Evolutionary conservation across 2,888 invertebrate genomes (phyloP).

Genomic region (Camponotus fellah): DNA sequence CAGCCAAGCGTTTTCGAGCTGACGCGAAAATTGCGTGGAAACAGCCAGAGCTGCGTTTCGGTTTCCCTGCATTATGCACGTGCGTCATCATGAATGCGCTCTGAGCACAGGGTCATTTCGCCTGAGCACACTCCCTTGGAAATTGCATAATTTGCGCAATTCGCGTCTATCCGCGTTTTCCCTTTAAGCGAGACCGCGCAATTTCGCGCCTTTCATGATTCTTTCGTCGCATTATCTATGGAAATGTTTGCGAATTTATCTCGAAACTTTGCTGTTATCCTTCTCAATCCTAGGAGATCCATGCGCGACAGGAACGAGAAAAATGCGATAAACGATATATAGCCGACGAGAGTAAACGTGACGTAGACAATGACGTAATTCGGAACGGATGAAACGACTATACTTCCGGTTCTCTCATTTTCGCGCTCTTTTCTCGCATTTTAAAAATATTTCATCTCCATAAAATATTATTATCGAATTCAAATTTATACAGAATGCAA

Average conservation of each 20-base stretch:
- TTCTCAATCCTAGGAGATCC: not conserved
- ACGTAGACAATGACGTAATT: not conserved
- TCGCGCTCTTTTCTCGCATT: too few relatives aligned
- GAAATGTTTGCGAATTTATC: not conserved
- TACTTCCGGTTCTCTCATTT: not conserved
- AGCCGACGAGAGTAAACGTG: not conserved
- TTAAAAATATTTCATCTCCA: not conserved
- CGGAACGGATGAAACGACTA: not conserved
- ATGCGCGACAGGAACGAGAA: not conserved
- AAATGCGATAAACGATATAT: not conserved
- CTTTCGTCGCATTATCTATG: not conserved
- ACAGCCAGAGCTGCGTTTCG: slow-evolving; percentile 8
- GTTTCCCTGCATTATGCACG: slow-evolving; percentile 8
- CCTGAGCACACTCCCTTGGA: slow-evolving; percentile 18
- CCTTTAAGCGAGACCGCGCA: slow-evolving; percentile 15
- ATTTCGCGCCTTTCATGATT: not conserved
- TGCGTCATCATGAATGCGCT: slow-evolving; percentile 32
- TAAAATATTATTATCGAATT: not conserved
- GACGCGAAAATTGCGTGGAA: slow-evolving; percentile 21
- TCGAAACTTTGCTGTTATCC: too few relatives aligned
- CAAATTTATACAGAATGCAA: not conserved
- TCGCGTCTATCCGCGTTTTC: slow-evolving; percentile 11
- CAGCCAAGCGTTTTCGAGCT: slow-evolving; percentile 33
- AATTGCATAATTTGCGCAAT: slow-evolving; percentile 25
- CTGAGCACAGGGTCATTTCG: slow-evolving; percentile 24